Conservation (phyloP, 2,888 invertebrate species). For the Nysson spinosus region DNA sequence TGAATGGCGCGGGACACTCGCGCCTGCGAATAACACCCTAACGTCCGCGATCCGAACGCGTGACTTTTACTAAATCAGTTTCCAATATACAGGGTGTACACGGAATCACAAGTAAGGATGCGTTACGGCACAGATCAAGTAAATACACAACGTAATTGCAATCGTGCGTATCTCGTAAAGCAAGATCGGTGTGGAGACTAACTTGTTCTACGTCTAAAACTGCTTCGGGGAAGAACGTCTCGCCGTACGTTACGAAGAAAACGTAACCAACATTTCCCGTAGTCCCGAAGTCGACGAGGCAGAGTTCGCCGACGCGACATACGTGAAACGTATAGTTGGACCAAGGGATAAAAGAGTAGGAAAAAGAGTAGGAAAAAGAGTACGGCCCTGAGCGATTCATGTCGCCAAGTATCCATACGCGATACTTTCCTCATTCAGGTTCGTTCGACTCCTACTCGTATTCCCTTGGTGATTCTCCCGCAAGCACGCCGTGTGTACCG, state of each 20-base stretch:
- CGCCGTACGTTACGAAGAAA: slow-evolving; percentile 31
- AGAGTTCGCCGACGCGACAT: not conserved
- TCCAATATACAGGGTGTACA: too few relatives aligned
- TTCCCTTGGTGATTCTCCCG: slow-evolving; percentile 32
- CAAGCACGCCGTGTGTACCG: slow-evolving; percentile 14
- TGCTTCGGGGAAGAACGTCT: slow-evolving; percentile 44
- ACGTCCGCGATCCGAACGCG: not conserved
- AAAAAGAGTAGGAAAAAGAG: not conserved
- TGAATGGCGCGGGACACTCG: not conserved
- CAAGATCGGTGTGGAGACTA: slow-evolving; percentile 42
- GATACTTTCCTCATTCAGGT: slow-evolving; percentile 50
- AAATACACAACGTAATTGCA: slow-evolving; percentile 16
- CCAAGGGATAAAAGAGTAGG: too few relatives aligned
- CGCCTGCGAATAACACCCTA: not conserved
- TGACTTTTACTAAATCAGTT: slow-evolving; percentile 2
- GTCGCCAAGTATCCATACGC: slow-evolving; percentile 30
- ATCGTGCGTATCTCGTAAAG: slow-evolving; percentile 44
- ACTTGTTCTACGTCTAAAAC: slow-evolving; percentile 45
- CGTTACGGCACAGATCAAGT: slow-evolving; percentile 13
- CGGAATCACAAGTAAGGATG: too few relatives aligned
- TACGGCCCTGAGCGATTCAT: slow-evolving; percentile 29
- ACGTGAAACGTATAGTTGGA: too few relatives aligned
- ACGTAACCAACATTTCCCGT: slow-evolving; percentile 36
- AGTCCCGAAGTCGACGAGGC: slow-evolving; percentile 15
- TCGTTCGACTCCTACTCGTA: slow-evolving; percentile 41